Evolutionary conservation across 2,888 invertebrate species (phyloP), one percentile per base, ranked within the genome.

Genomic region (Crossocerus cetratus): DNA sequence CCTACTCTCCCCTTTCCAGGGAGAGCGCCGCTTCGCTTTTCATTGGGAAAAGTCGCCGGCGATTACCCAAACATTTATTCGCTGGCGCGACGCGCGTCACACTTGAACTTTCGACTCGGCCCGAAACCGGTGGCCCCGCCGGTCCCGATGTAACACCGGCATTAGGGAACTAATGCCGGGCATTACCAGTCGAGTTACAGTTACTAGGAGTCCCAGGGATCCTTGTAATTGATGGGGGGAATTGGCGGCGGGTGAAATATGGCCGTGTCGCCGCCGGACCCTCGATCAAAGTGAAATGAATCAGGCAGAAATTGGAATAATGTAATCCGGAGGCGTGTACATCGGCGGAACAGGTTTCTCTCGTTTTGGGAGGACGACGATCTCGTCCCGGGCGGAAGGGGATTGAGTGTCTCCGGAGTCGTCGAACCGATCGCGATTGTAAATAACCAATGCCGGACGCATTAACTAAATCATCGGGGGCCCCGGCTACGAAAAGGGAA

Each of bases 391-490:
- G 56, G 32, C 22, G n/a, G 22, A 21, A 13, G 11, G 43, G 57
- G 65, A 64, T 49, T 20, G 45, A 43, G 21, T 22, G 57, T 21
- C 14, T 44, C 16, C n/a, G 22, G 22, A 65, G 67, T 65, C 62
- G 57, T 60, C 69, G 66, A 67, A 64, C 57, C 21, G 20, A 16
- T 61, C 53, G 53, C 14, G 61, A 58, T 43, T 8, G 20, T 23
- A n/a, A 58, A 23, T 21, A 60, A 21, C 57, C 32, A 16, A 53
- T 44, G 44, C 18, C 5, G 65, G 23, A 55, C 11, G 49, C 43
- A 55, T 67, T 65, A 73, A 80, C 77, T 72, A 72, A 65, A 69
- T 72, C 58, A 65, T 65, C 62, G 61, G 13, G 5, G 16, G 49
- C 3, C 16, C 5, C 49, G 3, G 11, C 14, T 49, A 0, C 49